Conservation (phyloP, 2,888 invertebrate species). For the Diadegma fenestrale region DNA sequence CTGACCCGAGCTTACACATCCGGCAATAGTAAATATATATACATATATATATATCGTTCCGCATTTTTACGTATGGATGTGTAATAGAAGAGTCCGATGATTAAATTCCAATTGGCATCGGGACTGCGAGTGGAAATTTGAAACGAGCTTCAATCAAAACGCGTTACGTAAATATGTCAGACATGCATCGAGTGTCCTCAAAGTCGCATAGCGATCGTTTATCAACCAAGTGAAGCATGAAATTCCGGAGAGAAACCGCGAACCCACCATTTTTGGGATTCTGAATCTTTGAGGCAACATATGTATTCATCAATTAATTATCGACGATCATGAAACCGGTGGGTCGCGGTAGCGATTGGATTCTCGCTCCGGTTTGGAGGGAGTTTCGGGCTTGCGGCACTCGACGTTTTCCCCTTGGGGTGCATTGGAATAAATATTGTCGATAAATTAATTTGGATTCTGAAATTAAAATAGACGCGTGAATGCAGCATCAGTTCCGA, state of each 20-base stretch:
- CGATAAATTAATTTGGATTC: background rate
- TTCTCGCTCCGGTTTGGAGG: too few species aligned
- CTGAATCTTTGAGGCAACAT: background rate
- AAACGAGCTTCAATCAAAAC: constrained; percentile 28
- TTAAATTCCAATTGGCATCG: constrained; percentile 51
- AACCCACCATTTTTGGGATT: background rate
- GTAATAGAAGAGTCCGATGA: constrained; percentile 47
- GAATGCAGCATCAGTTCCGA: constrained; percentile 12
- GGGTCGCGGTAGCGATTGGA: too few species aligned
- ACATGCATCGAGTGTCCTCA: background rate
- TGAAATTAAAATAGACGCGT: background rate
- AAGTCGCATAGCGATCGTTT: background rate
- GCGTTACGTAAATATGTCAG: constrained; percentile 23
- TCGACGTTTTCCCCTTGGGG: too few species aligned
- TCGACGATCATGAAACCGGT: too few species aligned
- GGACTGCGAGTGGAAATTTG: constrained; percentile 30
- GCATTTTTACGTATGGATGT: constrained; percentile 9
- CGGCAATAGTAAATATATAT: background rate
- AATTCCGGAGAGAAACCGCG: background rate
- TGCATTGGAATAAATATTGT: background rate
- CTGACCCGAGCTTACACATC: constrained; percentile 34
- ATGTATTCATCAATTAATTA: background rate
- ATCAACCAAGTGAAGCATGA: background rate
- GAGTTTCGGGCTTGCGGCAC: too few species aligned
- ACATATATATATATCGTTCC: background rate